Evolutionary conservation across 2,888 invertebrate genomes (phyloP).

Genomic region (Odontomyia ornata): DNA sequence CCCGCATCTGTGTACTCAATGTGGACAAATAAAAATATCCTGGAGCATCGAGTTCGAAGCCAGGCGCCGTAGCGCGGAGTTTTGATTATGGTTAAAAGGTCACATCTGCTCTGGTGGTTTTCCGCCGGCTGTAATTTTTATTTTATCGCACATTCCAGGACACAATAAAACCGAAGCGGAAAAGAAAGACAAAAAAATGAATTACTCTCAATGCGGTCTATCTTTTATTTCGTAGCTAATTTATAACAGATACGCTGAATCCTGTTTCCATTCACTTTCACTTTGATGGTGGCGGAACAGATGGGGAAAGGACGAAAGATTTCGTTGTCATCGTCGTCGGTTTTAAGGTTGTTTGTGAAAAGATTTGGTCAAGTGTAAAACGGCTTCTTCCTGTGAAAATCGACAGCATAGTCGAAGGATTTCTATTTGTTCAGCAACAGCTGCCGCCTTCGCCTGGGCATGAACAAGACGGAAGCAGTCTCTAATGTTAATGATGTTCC

Average conservation of each 20-base stretch:
- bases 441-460: background rate
- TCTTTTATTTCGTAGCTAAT: constrained; percentile 9
- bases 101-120: constrained; percentile 19
- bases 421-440: background rate
- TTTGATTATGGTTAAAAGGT: constrained; percentile 3
- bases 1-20: background rate
- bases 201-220: background rate
- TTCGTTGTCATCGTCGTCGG: background rate
- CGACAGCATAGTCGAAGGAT: background rate
- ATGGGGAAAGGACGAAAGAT: background rate
- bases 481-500: constrained; percentile 9
- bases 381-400: constrained; percentile 16
- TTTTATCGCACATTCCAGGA: background rate
- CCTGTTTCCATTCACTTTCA: background rate
- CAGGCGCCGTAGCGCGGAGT: background rate
- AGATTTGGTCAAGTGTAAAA: constrained; percentile 41
- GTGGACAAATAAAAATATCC: background rate
- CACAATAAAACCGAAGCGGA: background rate
- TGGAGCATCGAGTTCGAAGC: background rate
- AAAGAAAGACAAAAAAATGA: background rate
- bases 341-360: constrained; percentile 10
- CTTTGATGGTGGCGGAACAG: constrained; percentile 4
- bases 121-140: background rate
- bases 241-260: background rate
- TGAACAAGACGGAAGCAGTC: background rate